Base-by-base conservation (phyloP, 2,797 vertebrate genomes). In the Novumbra hubbsi region DNA sequence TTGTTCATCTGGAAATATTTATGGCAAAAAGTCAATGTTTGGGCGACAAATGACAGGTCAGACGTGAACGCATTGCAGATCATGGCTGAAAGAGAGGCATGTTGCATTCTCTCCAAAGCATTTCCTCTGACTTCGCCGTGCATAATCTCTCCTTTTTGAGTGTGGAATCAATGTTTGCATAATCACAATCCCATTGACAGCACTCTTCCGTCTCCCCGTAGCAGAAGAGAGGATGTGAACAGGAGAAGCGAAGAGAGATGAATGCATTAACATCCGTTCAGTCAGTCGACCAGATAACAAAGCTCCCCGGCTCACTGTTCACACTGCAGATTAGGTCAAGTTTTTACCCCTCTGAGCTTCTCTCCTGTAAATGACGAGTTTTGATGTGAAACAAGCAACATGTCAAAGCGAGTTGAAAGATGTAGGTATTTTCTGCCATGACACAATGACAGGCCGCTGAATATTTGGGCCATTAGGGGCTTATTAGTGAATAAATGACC, bases 401-500 rank as follows among this genome's bases (percentile, higher is more conserved):
- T 97, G 98, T 99, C 98, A 98, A 96, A 94, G 93, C 91, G 86
- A 98, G 96, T 96, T 98, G 98, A 99, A 97, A 99, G 96, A 98
- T 97, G 97, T 97, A 97, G 97, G 98, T 97, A 97, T 98, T 98
- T 97, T 96, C 96, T 98, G 96, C 96, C 97, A 97, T 98, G 97
- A 98, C 97, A 97, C 95, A 95, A 94, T 99, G 98, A 99, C 98
- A 99, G 98, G 96, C 96, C 91, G 91, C 94, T 96, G 98, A 99
- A 99, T 98, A 99, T 99, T 99, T 98, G 96, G 96, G 96, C 97
- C 98, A 99, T 99, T 99, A 99, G 98, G 98, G 98, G 97, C 97
- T 99, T 99, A 99, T 99, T 99, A 99, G 98, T 98, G 97, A 96
- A 98, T 99, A 99, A 99, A 99, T 99, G 98, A 98, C 98, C 98